A percentile compares a stretch with the other conserved stretches of the same genome.
phyloP scores from a whole-genome alignment of 2,797 vertebrate genomes.

The Scomberomorus guttatus region DNA sequence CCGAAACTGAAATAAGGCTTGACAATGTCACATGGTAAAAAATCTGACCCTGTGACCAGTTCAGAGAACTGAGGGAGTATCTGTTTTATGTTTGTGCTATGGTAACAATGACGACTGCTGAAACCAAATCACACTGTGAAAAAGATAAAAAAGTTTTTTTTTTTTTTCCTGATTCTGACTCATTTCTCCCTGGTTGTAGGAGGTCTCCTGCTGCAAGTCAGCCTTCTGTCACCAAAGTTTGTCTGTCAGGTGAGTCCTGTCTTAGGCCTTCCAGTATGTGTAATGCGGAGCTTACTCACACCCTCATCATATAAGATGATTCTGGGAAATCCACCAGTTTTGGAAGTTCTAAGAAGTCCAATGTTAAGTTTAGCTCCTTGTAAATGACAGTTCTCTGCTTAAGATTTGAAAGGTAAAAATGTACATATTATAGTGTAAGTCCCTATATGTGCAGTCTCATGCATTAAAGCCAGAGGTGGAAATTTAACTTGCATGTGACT shows the following conservation, averaged over 20 bases:
- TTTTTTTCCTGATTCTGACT: conserved; percentile 3
- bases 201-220: conserved; percentile 93
- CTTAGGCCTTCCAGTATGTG: not conserved
- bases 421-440: not conserved
- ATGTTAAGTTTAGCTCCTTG: not conserved
- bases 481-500: not conserved
- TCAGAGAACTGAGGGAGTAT: conserved; percentile 36
- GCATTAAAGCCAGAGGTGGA: not conserved
- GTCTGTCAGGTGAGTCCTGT: conserved; percentile 89
- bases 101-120: conserved; percentile 23
- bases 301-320: not conserved
- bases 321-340: conserved; percentile 10
- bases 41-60: conserved; percentile 26
- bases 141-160: too few species aligned
- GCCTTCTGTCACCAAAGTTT: conserved; percentile 89
- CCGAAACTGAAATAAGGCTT: not conserved
- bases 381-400: not conserved
- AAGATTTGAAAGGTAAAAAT: not conserved
- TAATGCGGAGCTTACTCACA: not conserved
- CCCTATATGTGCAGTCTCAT: conserved; percentile 5
- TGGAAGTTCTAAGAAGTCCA: conserved; percentile 4
- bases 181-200: conserved; percentile 81
- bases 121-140: conserved; percentile 9
- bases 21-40: conserved; percentile 3
- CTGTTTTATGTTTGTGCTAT: conserved; percentile 44